Conservation (phyloP, 2,113 vertebrate genomes). For the Passer domesticus region DNA sequence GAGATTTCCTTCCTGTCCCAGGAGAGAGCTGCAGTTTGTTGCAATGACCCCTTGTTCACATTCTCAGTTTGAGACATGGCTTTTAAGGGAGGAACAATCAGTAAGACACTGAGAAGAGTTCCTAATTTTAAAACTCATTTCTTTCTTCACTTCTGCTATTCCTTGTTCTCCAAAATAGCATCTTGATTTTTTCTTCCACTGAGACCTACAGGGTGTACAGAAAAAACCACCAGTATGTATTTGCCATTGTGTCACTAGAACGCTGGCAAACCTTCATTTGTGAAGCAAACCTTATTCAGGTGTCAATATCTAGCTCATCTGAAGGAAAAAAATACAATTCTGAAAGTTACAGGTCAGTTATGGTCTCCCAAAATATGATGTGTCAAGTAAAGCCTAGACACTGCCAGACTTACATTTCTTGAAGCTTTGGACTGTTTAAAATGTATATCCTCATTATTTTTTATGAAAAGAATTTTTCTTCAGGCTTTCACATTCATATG, state of each 20-base stretch:
- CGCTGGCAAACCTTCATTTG: background rate
- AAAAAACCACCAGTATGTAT: background rate
- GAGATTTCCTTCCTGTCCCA: background rate
- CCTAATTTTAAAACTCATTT: background rate
- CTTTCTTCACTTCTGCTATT: background rate
- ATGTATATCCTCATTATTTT: background rate
- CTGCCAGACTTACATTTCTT: background rate
- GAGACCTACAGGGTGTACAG: background rate
- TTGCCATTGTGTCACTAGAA: background rate
- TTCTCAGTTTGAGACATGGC: background rate
- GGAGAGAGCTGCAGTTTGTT: background rate
- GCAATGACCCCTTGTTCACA: background rate
- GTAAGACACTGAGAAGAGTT: background rate
- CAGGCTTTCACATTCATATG: conserved; percentile 22
- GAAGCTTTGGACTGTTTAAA: conserved; percentile 2
- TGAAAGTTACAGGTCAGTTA: background rate
- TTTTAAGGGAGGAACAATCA: background rate
- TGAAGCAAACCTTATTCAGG: background rate
- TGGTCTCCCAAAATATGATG: background rate
- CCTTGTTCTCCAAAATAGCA: background rate
- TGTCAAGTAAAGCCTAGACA: background rate
- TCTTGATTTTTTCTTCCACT: background rate
- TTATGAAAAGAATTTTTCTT: conserved; percentile 41
- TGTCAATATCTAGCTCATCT: background rate
- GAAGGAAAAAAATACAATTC: background rate